Conservation (phyloP, 1,140 invertebrate genomes). For the Drosophila arawakana region DNA sequence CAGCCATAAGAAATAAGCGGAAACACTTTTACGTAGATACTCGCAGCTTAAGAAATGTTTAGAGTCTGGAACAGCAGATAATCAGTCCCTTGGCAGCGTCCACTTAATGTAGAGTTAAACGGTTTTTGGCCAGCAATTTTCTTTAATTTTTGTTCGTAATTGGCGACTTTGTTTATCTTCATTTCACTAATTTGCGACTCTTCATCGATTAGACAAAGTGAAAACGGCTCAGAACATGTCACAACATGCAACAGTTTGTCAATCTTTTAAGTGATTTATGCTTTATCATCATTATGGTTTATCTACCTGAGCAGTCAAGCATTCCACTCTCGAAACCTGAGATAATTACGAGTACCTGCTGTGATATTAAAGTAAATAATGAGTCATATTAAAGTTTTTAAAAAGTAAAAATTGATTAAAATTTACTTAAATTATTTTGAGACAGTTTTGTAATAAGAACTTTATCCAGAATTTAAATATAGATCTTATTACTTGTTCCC, state of each 20-base stretch:
- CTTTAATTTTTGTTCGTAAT: constrained; percentile 18
- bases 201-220: constrained; percentile 12
- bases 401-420: constrained; percentile 1
- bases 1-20: constrained; percentile 57
- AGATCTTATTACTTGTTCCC: neutral
- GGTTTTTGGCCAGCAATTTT: constrained; percentile 18
- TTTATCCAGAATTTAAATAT: neutral
- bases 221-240: constrained; percentile 13
- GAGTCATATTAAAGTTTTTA: neutral
- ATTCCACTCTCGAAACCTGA: constrained; percentile 1
- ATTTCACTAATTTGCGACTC: constrained; percentile 20
- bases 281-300: constrained; percentile 20
- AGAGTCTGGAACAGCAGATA: constrained; percentile 18
- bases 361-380: neutral
- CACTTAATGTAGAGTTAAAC: constrained; percentile 40
- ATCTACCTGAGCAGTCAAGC: constrained; percentile 4
- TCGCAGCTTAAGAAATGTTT: constrained; percentile 28
- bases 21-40: constrained; percentile 68
- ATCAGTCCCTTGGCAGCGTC: constrained; percentile 11
- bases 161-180: constrained; percentile 10
- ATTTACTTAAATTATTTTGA: neutral
- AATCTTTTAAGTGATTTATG: constrained; percentile 27
- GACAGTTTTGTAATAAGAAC: neutral
- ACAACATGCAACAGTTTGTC: constrained; percentile 6
- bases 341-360: constrained; percentile 1